Evolutionary conservation across 1,140 invertebrate genomes (phyloP).

Genomic region (Drepana arcuata): DNA sequence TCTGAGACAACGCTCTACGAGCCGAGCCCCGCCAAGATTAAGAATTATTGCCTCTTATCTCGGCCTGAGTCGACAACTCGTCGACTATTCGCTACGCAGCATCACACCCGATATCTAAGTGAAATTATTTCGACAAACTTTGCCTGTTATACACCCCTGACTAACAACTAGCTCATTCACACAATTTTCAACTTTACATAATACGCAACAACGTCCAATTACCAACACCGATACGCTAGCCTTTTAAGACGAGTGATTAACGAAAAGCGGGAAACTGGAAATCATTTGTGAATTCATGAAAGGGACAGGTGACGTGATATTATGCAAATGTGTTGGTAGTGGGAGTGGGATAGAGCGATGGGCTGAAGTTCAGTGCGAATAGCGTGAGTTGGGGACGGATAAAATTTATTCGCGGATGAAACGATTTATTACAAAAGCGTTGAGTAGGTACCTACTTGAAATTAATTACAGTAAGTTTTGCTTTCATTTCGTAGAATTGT

Average conservation of each 20-base stretch:
- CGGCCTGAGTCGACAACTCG: constrained; percentile 45
- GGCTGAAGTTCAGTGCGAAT: constrained; percentile 33
- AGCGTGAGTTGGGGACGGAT: constrained; percentile 21
- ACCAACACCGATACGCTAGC: neutral
- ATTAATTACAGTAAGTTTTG: constrained; percentile 69
- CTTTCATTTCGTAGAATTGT: constrained; percentile 59
- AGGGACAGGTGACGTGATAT: constrained; percentile 56
- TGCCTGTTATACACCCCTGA: constrained; percentile 44
- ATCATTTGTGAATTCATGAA: constrained; percentile 61
- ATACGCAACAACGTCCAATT: constrained; percentile 18
- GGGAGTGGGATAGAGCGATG: constrained; percentile 30
- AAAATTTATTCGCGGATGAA: constrained; percentile 60
- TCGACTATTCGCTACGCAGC: constrained; percentile 34
- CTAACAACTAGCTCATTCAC: constrained; percentile 7
- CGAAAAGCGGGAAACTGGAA: constrained; percentile 59
- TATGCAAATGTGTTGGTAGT: constrained; percentile 33
- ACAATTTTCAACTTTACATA: constrained; percentile 24
- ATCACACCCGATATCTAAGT: constrained; percentile 42
- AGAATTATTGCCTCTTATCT: constrained; percentile 59
- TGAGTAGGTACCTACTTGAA: constrained; percentile 49
- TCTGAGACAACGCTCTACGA: constrained; percentile 21
- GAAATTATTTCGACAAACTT: constrained; percentile 64
- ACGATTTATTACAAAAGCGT: constrained; percentile 69
- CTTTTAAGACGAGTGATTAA: constrained; percentile 52
- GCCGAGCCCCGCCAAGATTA: constrained; percentile 33